phyloP scores from a whole-genome alignment of 2,797 vertebrate genomes.

The Enteromius fasciolatus region DNA sequence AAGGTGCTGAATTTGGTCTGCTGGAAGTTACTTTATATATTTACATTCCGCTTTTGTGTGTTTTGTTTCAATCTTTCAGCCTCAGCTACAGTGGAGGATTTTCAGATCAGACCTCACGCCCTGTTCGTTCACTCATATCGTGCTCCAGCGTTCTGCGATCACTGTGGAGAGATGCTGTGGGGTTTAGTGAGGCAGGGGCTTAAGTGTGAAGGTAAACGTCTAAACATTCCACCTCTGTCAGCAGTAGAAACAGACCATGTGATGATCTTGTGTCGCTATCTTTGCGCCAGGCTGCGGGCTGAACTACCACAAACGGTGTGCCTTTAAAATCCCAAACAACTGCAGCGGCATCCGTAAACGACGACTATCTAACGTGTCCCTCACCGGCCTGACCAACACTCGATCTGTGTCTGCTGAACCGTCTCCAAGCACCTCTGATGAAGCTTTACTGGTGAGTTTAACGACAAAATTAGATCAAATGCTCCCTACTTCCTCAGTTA shows the following conservation, averaged over 20 bases:
- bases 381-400: constrained; percentile 81
- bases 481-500: constrained; percentile 8
- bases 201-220: constrained; percentile 90
- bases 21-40: neutral
- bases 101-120: constrained; percentile 94
- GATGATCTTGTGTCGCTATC: neutral
- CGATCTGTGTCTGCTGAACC: constrained; percentile 87
- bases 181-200: constrained; percentile 95
- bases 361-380: constrained; percentile 90
- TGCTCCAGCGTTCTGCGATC: constrained; percentile 94
- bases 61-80: constrained; percentile 72
- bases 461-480: neutral
- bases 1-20: neutral
- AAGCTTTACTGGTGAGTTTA: constrained; percentile 86
- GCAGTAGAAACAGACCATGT: neutral
- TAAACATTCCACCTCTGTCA: neutral
- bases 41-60: neutral
- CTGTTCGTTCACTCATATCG: constrained; percentile 96
- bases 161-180: constrained; percentile 98
- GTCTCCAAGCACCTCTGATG: constrained; percentile 78
- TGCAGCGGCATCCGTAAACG: constrained; percentile 92
- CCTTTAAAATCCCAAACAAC: constrained; percentile 98
- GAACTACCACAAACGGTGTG: constrained; percentile 97
- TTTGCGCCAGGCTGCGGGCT: constrained; percentile 86
- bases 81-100: constrained; percentile 95